Evolutionary conservation across 2,888 invertebrate genomes (phyloP).

Genomic region (Metacarcinus magister): DNA sequence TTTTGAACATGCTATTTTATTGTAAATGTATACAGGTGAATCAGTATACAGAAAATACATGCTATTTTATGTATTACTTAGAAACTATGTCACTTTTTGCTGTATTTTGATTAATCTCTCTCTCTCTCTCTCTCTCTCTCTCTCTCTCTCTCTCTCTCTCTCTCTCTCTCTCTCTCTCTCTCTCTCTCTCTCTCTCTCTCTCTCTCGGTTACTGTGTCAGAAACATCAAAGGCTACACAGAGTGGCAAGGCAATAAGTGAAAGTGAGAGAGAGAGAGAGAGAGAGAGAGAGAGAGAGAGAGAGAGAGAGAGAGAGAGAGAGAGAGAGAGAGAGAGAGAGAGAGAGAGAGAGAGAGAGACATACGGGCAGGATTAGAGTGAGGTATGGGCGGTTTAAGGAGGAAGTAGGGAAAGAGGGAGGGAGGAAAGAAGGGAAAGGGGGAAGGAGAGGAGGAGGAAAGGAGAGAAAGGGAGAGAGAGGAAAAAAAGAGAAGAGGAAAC

Average conservation of each 20-base stretch:
- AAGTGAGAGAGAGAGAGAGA: slow-evolving; percentile 11
- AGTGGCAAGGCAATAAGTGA: too few relatives aligned
- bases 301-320: slow-evolving; percentile 48
- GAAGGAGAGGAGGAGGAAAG: not conserved
- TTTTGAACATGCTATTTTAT: too few relatives aligned
- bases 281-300: slow-evolving; percentile 47
- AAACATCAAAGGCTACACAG: not conserved
- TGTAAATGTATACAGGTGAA: too few relatives aligned
- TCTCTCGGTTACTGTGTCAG: not conserved
- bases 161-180: not conserved
- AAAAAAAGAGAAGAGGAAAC: not conserved
- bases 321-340: not conserved
- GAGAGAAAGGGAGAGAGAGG: not conserved
- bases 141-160: not conserved
- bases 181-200: not conserved
- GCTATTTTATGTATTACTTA: too few relatives aligned
- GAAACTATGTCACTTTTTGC: too few relatives aligned
- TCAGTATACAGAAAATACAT: too few relatives aligned
- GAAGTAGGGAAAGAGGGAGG: not conserved
- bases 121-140: too few relatives aligned
- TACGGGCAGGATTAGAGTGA: not conserved
- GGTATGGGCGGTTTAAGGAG: not conserved
- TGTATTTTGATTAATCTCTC: too few relatives aligned
- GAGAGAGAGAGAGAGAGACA: not conserved
- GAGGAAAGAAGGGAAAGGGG: not conserved